Base-by-base conservation (phyloP, 1,140 invertebrate genomes). In the Drosophila malerkotliana region DNA sequence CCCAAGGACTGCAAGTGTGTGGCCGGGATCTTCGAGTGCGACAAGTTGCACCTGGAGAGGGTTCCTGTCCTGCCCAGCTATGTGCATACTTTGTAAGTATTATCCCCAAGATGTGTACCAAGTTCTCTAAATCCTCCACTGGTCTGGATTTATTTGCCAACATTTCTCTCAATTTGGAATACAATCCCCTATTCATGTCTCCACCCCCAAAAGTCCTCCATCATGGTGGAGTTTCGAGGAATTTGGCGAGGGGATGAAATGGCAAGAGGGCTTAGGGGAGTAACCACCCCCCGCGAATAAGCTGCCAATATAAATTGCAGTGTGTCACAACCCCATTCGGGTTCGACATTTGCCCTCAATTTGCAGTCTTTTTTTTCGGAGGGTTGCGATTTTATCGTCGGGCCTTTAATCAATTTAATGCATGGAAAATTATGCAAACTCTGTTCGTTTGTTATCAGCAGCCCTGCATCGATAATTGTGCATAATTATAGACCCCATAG, bases 21-120 rank as follows among this genome's bases (percentile, higher is more conserved):
- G 49, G 92, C 93, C 72, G 91, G 92, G 48, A 93, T 93, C 79
- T 93, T 94, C 41, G 93, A 94, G 90, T 95, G 94, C 92, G 93
- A 93, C 62, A 92, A 93, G 72, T 93, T 93, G 90, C 93, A 93
- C 90, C 92, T 94, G 78, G 90, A 92, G 72, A 91, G 91, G 72
- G 92, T 94, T 79, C 94, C 94, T 56, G 92, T 92, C 87, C 92
- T 94, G 90, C 94, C 94, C 58, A 92, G 92, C 92, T 94, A 94
- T 93, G 93, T 94, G 83, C 93, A 92, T 92, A 92, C 93, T 77
- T 92, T 95, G 92, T 94, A 94, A 93, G 92, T 94, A 26, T 28
- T 15, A 18, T 18, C 21, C 21, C 2, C 2, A 21, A 21, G 21
- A 21, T 21, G 2, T 21, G 3, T 2, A 21, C 21, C 1, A 15